A percentile compares a stretch with the other conserved stretches of the same genome.
Evolutionary conservation across 2,797 vertebrate species (phyloP).

Genomic region (Melanotaenia nigrans): DNA sequence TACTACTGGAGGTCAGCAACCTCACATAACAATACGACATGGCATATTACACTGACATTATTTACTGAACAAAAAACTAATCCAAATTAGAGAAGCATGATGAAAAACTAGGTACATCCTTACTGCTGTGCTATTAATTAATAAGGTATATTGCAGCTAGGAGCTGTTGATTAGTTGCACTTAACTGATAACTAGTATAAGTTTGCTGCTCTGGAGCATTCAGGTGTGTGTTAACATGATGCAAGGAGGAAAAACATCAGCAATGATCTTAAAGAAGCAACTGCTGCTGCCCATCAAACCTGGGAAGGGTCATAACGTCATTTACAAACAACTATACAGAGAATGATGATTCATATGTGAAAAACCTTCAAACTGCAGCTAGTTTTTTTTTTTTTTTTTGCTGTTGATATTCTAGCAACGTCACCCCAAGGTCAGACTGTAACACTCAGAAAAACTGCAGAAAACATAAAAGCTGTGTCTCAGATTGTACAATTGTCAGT

Average conservation of each 20-base stretch:
- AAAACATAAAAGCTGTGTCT: no score
- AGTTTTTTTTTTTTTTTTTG: no score
- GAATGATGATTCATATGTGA: not conserved
- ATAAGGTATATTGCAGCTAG: not conserved
- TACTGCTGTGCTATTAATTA: not conserved
- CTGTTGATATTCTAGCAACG: not conserved
- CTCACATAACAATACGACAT: no score
- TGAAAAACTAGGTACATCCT: not conserved
- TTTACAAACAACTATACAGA: not conserved
- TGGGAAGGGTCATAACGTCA: no score
- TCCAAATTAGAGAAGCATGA: no score
- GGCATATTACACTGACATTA: no score
- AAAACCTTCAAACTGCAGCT: not conserved
- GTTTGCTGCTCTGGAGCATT: no score
- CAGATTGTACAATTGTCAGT: no score
- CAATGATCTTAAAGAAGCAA: no score
- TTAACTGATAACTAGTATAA: not conserved
- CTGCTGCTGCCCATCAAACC: no score
- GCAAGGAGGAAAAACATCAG: no score
- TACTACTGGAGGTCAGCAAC: no score
- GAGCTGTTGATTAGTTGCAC: not conserved
- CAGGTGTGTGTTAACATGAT: not conserved
- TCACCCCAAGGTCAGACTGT: not conserved
- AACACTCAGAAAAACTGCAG: not conserved
- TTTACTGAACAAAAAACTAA: not conserved